Base-by-base conservation (phyloP, 2,113 vertebrate genomes). In the Otis tarda region DNA sequence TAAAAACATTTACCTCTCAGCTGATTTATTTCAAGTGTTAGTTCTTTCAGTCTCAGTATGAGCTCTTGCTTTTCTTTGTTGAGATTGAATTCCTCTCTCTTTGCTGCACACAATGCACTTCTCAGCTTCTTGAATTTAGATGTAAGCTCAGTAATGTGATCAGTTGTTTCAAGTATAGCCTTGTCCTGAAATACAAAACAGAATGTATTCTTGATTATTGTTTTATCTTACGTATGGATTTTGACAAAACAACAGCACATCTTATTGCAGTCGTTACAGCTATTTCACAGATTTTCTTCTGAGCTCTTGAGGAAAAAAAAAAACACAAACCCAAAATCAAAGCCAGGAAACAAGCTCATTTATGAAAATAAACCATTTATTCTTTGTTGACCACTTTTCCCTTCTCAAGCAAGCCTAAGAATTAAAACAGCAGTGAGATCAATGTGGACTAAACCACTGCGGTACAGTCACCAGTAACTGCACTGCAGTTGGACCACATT, bases 91-190 rank as follows among this genome's bases (percentile, higher is more conserved):
- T 98, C 98, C 56, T 91, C 95, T 4, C 56, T 49, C 84, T 90
- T 98, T 33, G 97, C 97, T 6, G 98, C 96, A 4, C 37, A 92
- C 24, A 99, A 15, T 1, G 97, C 96, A 5, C 83, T 95, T 90
- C 98, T 98, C 61, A 98, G 75, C 11, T 97, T 89, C 50, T 93
- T 98, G 19, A 98, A 98, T 45, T 97, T 98, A 25, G 93, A 97
- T 2, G 98, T 98, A 55, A 98, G 98, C 37, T 98, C 97, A 27
- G 95, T 79, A 25, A 99, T 98, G 67, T 98, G 98, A 95, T 97
- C 96, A 8, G 98, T 98, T 50, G 98, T 98, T 95, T 99, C 98
- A 15, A 97, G 96, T 65, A 99, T 97, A 64, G 98, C 98, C 87
- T 98, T 97, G 23, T 99, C 99, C 99, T 99, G 80, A 90, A 93